phyloP scores from a whole-genome alignment of 92 coral and sea anemone species.

The Porites lobata region DNA sequence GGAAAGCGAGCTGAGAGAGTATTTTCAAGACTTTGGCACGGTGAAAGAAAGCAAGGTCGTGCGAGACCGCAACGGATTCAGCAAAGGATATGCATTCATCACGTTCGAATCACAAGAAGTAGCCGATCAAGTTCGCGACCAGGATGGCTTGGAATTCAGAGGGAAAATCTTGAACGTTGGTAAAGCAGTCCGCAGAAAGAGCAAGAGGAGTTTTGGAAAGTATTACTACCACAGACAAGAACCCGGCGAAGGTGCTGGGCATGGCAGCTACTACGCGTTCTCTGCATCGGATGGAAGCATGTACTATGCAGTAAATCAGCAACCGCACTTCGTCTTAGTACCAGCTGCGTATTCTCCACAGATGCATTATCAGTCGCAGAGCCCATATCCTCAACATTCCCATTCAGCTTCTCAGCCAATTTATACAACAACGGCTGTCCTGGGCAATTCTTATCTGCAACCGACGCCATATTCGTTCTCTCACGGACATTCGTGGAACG shows the following conservation, averaged over 20 bases:
- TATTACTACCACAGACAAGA: conserved; percentile 82
- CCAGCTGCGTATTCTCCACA: conserved; percentile 79
- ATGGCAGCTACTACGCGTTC: conserved; percentile 70
- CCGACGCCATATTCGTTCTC: conserved; percentile 71
- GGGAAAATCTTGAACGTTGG: conserved; percentile 92
- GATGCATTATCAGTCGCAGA: conserved; percentile 78
- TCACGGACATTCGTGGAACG: conserved; percentile 74
- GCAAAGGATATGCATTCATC: conserved; percentile 97
- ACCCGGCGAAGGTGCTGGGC: conserved; percentile 60
- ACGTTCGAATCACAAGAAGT: conserved; percentile 97
- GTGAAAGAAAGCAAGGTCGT: conserved; percentile 97
- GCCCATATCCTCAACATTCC: conserved; percentile 72
- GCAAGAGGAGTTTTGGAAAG: conserved; percentile 80
- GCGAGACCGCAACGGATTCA: conserved; percentile 95
- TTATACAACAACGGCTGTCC: conserved; percentile 71
- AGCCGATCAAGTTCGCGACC: conserved; percentile 86
- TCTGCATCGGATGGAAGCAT: conserved; percentile 73
- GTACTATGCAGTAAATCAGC: conserved; percentile 66
- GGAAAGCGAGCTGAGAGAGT: conserved; percentile 90
- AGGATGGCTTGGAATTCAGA: conserved; percentile 87
- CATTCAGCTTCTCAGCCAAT: conserved; percentile 81
- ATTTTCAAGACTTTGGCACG: conserved; percentile 92
- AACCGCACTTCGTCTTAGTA: conserved; percentile 72
- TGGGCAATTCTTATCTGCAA: conserved; percentile 67
- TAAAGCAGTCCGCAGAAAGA: conserved; percentile 88